Percentiles rank a stretch among this genome's conserved stretches.
Evolutionary conservation across 2,113 vertebrate species (phyloP).

Genomic region (Vulpes ferrilata): DNA sequence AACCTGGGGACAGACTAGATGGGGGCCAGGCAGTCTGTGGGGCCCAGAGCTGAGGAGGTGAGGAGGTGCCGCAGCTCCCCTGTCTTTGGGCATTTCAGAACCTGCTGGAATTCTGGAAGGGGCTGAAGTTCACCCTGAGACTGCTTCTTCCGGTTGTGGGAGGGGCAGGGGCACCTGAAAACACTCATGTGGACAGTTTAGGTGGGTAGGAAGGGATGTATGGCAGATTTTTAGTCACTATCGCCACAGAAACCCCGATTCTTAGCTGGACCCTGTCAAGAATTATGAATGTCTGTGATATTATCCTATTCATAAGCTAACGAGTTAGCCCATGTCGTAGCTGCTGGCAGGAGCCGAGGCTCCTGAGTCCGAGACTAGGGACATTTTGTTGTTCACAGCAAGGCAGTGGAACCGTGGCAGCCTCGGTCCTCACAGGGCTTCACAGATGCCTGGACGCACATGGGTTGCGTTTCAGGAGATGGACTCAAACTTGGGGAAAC

Average conservation of each 20-base stretch:
- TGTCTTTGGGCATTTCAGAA: background rate
- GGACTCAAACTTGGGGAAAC: background rate
- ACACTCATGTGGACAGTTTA: background rate
- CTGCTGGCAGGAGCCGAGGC: background rate
- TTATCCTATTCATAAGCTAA: background rate
- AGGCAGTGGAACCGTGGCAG: background rate
- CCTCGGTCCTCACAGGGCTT: background rate
- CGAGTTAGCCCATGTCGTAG: background rate
- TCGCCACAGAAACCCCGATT: background rate
- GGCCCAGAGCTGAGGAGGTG: background rate
- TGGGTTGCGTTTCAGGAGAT: conserved; percentile 8
- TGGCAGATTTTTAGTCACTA: background rate
- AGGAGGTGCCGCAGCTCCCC: background rate
- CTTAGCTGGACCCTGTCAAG: background rate
- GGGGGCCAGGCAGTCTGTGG: background rate
- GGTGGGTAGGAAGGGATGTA: background rate
- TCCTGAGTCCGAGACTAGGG: conserved; percentile 10
- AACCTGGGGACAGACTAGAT: background rate
- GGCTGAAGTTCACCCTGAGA: background rate
- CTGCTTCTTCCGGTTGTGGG: background rate
- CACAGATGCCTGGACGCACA: background rate
- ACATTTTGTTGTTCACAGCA: background rate
- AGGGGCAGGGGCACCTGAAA: background rate
- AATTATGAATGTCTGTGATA: background rate
- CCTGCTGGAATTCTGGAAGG: background rate